Evolutionary conservation across 2,113 vertebrate species (phyloP).

Genomic region (Asarcornis scutulata): DNA sequence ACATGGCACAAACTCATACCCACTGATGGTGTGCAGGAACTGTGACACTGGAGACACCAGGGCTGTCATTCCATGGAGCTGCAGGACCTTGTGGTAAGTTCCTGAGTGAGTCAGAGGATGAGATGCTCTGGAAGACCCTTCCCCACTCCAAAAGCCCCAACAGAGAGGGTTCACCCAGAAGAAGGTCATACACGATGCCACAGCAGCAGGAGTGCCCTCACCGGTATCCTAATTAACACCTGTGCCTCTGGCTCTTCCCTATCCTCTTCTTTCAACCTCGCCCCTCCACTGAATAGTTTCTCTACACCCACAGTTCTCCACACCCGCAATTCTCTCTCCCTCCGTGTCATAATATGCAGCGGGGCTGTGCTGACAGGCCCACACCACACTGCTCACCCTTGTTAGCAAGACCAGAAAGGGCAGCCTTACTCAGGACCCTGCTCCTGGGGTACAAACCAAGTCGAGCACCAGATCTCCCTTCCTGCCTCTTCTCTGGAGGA

Average conservation of each 20-base stretch:
- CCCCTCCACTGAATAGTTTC: slow-evolving; percentile 1
- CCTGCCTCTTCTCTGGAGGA: neutral
- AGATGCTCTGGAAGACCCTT: neutral
- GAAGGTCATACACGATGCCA: neutral
- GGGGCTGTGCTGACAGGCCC: neutral
- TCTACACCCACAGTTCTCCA: slow-evolving; percentile 44
- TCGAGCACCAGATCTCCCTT: neutral
- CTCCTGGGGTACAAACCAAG: neutral
- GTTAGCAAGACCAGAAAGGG: neutral
- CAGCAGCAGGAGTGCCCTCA: neutral
- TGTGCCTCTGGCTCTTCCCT: slow-evolving; percentile 24
- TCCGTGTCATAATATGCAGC: neutral
- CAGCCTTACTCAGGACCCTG: neutral
- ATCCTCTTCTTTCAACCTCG: neutral
- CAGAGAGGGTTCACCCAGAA: neutral
- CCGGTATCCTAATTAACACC: neutral
- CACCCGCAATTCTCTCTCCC: neutral
- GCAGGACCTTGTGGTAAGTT: neutral
- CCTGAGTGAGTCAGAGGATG: neutral
- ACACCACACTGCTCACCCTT: fast-evolving
- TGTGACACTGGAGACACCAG: neutral
- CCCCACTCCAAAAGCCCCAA: neutral
- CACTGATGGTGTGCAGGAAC: neutral
- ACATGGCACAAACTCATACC: neutral
- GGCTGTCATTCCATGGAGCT: fast-evolving